Evolutionary conservation across 2,797 vertebrate genomes (phyloP).

Genomic region (Sciurus carolinensis): DNA sequence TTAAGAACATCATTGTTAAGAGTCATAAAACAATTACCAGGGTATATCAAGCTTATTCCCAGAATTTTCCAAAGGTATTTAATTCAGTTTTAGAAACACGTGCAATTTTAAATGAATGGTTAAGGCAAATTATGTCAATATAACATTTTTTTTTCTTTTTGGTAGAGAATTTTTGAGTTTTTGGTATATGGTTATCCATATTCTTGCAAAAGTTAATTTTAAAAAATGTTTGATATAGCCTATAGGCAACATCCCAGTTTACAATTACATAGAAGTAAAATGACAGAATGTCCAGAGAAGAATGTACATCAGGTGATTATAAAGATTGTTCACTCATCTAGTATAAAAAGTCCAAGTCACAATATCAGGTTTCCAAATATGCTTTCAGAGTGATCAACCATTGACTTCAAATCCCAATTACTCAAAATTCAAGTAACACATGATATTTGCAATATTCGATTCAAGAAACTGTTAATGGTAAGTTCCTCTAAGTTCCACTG

Average conservation of each 20-base stretch:
- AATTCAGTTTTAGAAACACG: slow-evolving; percentile 8
- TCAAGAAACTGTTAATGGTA: not conserved
- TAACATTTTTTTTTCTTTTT: not conserved
- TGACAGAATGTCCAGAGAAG: not conserved
- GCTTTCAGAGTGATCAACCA: not conserved
- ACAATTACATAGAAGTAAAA: slow-evolving; percentile 43
- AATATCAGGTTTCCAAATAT: slow-evolving; percentile 1
- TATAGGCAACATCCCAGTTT: not conserved
- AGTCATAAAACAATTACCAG: not conserved
- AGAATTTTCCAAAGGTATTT: not conserved
- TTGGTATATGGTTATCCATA: not conserved
- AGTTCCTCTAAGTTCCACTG: not conserved
- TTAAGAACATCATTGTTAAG: not conserved
- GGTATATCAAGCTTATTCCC: not conserved
- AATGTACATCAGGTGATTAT: slow-evolving; percentile 36
- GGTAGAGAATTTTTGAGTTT: not conserved
- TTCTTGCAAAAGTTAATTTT: not conserved
- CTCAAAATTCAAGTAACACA: not conserved
- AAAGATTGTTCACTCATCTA: not conserved
- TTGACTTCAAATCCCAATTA: slow-evolving; percentile 31
- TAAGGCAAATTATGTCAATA: slow-evolving; percentile 20
- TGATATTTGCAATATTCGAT: not conserved
- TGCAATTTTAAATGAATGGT: slow-evolving; percentile 10
- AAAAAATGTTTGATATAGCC: slow-evolving; percentile 5
- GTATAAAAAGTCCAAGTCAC: not conserved